Evolutionary conservation across 2,888 invertebrate genomes (phyloP), one percentile per base, ranked within the genome.

Genomic region (Metopia argyrocephala): DNA sequence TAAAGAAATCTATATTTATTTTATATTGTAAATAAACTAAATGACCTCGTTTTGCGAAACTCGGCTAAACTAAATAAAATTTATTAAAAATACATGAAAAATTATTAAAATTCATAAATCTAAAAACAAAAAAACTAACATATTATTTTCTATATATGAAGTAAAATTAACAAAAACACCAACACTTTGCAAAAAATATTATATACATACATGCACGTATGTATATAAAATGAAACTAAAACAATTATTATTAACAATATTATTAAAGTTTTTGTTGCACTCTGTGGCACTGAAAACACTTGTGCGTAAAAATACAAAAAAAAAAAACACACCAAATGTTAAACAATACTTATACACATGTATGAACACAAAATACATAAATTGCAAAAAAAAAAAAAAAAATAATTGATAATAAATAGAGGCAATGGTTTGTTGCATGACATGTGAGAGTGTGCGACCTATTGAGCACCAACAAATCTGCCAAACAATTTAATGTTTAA

Each of bases 141-240:
- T 50, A 38, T 50, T 59, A 27, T 25, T 68, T 75, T 54, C 54
- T 23, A 15, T 68, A 52, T 62, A 31, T 52, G n/a, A 62, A 21
- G 9, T 12, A 71, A 76, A 68, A 66, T 73, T 64, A 80, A 80
- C 73, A 76, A 31, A 71, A 69, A 80, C 80, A 76, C 80, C 80
- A 73, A 80, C 69, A 73, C 68, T 48, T 56, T 54, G 6, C 3
- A 56, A 21, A 3, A 27, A 45, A 38, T 12, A 38, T n/a, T n/a
- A n/a, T n/a, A n/a, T n/a, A n/a, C n/a, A n/a, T n/a, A n/a, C n/a
- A n/a, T n/a, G n/a, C n/a, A n/a, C n/a, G n/a, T n/a, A 38, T 31
- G 1, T 12, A 31, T 12, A 31, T 31, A 12, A 31, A 31, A 31
- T 2, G 12, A 31, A 12, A 38, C 6, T 9, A 38, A 38, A 38